Conservation (phyloP, 64 coral and sea anemone species). For the Pocillopora verrucosa region DNA sequence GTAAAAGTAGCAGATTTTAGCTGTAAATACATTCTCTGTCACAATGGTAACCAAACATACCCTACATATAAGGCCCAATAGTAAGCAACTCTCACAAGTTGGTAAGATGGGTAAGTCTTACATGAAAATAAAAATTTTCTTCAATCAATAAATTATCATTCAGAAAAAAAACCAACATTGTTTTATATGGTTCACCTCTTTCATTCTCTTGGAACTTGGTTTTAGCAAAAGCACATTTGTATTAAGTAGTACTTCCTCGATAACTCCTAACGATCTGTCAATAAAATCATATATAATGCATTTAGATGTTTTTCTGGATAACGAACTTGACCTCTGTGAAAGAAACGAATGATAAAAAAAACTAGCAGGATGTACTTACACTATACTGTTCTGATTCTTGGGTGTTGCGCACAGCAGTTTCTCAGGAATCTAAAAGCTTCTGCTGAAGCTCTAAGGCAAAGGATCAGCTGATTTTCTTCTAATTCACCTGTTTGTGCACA, state of each 20-base stretch:
- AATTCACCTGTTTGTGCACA: neutral
- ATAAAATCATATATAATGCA: neutral
- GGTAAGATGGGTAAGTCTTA: no score
- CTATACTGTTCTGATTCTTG: conserved; percentile 62
- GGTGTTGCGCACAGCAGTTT: conserved; percentile 64
- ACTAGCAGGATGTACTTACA: conserved; percentile 40
- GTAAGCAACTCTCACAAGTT: no score
- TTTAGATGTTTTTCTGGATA: neutral
- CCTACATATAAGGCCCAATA: no score
- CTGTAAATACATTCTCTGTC: no score
- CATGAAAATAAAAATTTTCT: no score
- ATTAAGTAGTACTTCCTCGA: conserved; percentile 33
- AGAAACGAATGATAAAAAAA: neutral
- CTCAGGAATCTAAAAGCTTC: conserved; percentile 78
- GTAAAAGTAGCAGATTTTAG: neutral
- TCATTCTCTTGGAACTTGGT: conserved; percentile 73
- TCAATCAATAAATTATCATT: no score
- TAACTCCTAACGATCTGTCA: conserved; percentile 35
- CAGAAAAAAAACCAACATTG: no score
- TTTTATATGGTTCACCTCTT: conserved; percentile 19
- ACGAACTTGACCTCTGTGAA: neutral
- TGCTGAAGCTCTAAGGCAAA: conserved; percentile 50
- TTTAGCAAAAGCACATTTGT: conserved; percentile 38
- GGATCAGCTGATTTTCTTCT: neutral
- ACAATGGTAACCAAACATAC: no score